Base-by-base conservation (phyloP, 2,113 vertebrate species). In the Zeus faber region DNA sequence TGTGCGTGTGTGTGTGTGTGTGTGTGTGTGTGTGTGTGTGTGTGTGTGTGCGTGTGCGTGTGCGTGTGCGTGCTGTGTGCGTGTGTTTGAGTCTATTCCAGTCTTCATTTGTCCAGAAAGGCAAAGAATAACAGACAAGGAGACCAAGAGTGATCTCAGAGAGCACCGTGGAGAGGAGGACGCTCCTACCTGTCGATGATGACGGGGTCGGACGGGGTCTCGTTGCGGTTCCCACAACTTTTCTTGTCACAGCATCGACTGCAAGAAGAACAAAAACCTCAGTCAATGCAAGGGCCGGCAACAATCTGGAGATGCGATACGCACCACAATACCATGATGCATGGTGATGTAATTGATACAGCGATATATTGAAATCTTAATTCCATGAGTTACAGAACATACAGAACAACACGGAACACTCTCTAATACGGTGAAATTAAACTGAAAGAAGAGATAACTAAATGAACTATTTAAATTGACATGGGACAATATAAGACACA, bases 131-230 rank as follows among this genome's bases (percentile, higher is more conserved):
- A 13, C 33, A 35, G n/a, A n/a, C 9, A 5, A 24, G 24, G 39
- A 47, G 35, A 47, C 4, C 44, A 13, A 7, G 25, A 14, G 6
- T 3, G 8, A 20, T 2, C 26, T 10, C 2, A 33, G 49, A 9
- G 27, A 21, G 17, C 33, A 6, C 10, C 6, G 11, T 16, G 11
- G 18, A 35, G 7, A 14, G n/a, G 22, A 6, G 25, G 7, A 33
- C n/a, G 39, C 1, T 61, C 83, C 59, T 86, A 86, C 84, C 84
- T 86, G 84, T 86, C 84, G 52, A 84, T 86, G 80, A 86, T 86
- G 50, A 86, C 84, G 26, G 84, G 84, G 65, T 86, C 84, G 0
- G 84, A 86, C 0, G 84, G 84, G 25, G 84, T 86, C 76, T 86
- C 84, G 47, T 86, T 86, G n/a, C 84, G 81, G 7, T 86, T 86